Percentiles rank a stretch among this genome's conserved stretches.
These are phyloP conservation scores for Labeo catla DNA, from an alignment of 2,113 vertebrate species.

Conservation along the genomic window DNA sequence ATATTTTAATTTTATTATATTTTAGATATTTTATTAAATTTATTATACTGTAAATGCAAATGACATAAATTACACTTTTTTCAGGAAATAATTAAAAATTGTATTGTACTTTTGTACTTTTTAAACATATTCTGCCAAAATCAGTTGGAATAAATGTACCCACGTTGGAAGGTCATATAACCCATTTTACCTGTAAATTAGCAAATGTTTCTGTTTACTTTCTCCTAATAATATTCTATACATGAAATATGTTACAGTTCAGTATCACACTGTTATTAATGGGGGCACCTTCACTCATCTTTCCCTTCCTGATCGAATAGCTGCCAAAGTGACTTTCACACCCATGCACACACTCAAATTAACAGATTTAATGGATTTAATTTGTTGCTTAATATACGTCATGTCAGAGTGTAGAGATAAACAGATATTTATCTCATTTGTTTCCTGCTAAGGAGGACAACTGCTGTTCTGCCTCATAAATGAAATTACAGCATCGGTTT, in stretches of 20 bases:
- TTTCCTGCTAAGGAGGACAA: slow-evolving; percentile 53
- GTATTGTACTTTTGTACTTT: too few species aligned
- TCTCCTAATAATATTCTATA: background rate
- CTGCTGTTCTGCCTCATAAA: slow-evolving; percentile 54
- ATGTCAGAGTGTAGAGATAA: slow-evolving; percentile 46
- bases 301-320: background rate
- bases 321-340: slow-evolving; percentile 14
- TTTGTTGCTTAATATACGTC: slow-evolving; percentile 38
- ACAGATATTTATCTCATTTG: slow-evolving; percentile 58
- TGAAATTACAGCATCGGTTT: slow-evolving; percentile 52
- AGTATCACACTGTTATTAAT: background rate
- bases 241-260: background rate
- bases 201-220: background rate
- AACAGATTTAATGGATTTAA: slow-evolving; percentile 16
- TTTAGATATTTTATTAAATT: background rate
- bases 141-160: background rate
- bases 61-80: background rate
- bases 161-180: background rate
- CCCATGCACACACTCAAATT: background rate
- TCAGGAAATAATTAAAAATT: background rate
- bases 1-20: background rate
- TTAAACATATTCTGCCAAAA: background rate
- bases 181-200: background rate
- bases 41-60: background rate
- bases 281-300: background rate